These are phyloP conservation scores for Mastomys coucha DNA, from an alignment of 2,113 vertebrate genomes.

Conservation along the genomic window DNA sequence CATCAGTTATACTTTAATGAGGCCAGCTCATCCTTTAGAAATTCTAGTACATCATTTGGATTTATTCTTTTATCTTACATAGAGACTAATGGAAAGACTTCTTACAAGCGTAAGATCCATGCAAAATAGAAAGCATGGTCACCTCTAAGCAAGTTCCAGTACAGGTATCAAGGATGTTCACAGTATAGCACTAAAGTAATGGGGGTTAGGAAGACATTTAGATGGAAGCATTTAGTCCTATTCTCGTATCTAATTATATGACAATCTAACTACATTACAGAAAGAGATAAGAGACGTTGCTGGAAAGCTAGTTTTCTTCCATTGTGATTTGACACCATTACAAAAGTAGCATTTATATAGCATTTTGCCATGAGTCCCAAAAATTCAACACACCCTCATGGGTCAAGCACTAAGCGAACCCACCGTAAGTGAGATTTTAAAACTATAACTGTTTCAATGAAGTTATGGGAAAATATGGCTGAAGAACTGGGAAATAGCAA, in stretches of 20 bases:
- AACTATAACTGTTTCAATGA: background rate
- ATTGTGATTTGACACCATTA: constrained; percentile 31
- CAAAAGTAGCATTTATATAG: background rate
- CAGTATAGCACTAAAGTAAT: background rate
- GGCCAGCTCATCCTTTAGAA: background rate
- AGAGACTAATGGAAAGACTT: background rate
- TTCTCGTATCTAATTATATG: constrained; percentile 49
- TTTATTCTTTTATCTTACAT: constrained; percentile 1
- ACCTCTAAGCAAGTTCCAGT: background rate
- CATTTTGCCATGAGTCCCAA: background rate
- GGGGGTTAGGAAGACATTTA: background rate
- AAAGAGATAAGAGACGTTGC: background rate
- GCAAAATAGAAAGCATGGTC: background rate
- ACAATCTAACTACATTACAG: background rate
- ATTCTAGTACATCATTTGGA: constrained; percentile 10
- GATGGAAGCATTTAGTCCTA: background rate
- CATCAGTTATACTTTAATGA: background rate
- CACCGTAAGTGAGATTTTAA: constrained; percentile 19
- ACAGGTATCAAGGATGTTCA: background rate
- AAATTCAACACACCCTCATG: constrained; percentile 27
- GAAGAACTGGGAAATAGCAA: background rate
- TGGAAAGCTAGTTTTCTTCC: background rate
- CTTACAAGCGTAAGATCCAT: background rate
- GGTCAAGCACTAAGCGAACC: background rate
- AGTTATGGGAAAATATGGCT: constrained; percentile 39